Evolutionary conservation across 2,797 vertebrate genomes (phyloP).

Genomic region (Fistularia tabacaria): DNA sequence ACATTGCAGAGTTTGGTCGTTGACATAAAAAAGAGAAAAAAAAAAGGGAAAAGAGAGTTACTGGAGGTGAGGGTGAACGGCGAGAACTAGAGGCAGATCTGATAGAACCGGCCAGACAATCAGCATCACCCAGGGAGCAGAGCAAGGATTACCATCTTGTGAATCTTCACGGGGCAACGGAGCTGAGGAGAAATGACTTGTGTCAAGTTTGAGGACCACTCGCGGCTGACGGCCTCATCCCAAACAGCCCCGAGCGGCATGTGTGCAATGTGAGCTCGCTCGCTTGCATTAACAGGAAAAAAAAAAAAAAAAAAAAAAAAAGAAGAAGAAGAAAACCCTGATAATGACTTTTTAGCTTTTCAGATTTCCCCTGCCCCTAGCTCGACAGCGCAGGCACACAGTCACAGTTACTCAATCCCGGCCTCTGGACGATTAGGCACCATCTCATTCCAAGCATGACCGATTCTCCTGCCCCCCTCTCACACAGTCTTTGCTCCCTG

Average conservation of each 20-base stretch:
- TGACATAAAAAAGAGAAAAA: slow-evolving; percentile 22
- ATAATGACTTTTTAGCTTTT: slow-evolving; percentile 67
- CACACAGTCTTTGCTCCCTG: slow-evolving; percentile 29
- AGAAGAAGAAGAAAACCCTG: slow-evolving; percentile 2
- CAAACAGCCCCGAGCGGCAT: slow-evolving; percentile 31
- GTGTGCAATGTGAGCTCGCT: slow-evolving; percentile 6
- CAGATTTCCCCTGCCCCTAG: slow-evolving; percentile 42
- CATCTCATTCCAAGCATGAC: slow-evolving; percentile 70
- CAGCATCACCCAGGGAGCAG: slow-evolving; percentile 19
- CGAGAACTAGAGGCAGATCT: slow-evolving; percentile 6
- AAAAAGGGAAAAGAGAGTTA: slow-evolving; percentile 1
- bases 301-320: slow-evolving; percentile 21
- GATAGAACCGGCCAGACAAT: slow-evolving; percentile 29
- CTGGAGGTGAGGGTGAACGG: slow-evolving; percentile 9
- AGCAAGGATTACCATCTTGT: slow-evolving; percentile 45
- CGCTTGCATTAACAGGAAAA: too few relatives aligned
- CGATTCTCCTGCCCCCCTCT: slow-evolving; percentile 60
- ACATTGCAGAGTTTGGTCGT: background rate
- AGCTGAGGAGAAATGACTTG: slow-evolving; percentile 69
- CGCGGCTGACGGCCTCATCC: slow-evolving; percentile 51
- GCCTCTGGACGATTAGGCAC: slow-evolving; percentile 63
- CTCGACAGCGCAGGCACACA: slow-evolving; percentile 40
- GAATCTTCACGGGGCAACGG: slow-evolving; percentile 54
- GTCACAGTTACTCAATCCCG: slow-evolving; percentile 61
- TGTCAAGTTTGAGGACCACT: slow-evolving; percentile 54